Evolutionary conservation across 2,797 vertebrate species (phyloP).

Genomic region (Morelia viridis): DNA sequence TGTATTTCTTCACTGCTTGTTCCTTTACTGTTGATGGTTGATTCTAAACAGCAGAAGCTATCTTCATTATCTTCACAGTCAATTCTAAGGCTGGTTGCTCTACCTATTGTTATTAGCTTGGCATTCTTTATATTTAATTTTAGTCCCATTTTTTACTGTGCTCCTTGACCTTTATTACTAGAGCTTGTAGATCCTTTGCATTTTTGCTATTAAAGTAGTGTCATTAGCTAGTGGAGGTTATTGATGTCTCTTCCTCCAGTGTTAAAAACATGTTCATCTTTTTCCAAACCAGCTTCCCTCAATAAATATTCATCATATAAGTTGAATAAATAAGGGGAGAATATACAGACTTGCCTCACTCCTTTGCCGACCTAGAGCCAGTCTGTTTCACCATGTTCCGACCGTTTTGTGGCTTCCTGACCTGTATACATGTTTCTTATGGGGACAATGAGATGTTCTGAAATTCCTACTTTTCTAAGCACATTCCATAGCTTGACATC

Average conservation of each 20-base stretch:
- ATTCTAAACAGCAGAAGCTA: background rate
- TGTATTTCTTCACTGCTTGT: background rate
- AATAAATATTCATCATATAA: background rate
- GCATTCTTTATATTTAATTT: background rate
- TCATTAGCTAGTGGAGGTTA: background rate
- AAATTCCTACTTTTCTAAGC: background rate
- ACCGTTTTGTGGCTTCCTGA: background rate
- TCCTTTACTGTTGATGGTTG: background rate
- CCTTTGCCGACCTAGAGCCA: background rate
- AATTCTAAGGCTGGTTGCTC: background rate
- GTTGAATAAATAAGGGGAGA: background rate
- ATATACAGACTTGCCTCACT: background rate
- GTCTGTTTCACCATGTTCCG: background rate
- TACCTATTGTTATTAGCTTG: background rate
- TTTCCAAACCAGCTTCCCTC: background rate
- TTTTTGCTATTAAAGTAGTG: background rate
- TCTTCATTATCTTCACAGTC: background rate
- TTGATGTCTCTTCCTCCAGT: background rate
- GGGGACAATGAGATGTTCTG: background rate
- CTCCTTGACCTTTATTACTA: background rate
- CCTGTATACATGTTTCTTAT: background rate
- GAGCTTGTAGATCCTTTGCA: background rate
- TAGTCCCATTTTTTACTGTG: background rate
- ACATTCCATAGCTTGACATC: background rate
- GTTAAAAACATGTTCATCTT: background rate